Evolutionary conservation across 1,140 invertebrate genomes (phyloP).

Genomic region (Cataglyphis hispanica): DNA sequence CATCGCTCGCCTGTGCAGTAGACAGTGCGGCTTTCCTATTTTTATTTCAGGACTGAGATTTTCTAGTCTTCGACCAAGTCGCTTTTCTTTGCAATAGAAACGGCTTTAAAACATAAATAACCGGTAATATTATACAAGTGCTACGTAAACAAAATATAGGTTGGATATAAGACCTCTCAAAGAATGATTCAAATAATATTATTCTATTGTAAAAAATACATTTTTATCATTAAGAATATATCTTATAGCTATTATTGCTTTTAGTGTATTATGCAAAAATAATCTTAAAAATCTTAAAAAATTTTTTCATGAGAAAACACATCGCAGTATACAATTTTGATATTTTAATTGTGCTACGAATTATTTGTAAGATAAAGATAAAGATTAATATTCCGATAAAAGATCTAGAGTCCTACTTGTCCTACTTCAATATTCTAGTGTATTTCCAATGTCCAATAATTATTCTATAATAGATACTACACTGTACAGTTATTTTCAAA

Average conservation of each 20-base stretch:
- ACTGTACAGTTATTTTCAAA: neutral
- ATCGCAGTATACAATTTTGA: neutral
- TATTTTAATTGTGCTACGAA: neutral
- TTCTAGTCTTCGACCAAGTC: constrained; percentile 9
- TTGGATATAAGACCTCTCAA: neutral
- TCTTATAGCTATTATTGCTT: neutral
- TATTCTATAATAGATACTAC: neutral
- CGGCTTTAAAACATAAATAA: constrained; percentile 29
- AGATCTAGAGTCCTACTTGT: neutral
- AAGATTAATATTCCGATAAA: neutral
- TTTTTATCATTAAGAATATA: neutral
- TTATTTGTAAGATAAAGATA: neutral
- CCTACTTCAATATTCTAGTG: neutral
- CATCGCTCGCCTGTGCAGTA: neutral
- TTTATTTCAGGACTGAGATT: constrained; percentile 15
- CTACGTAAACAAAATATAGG: neutral
- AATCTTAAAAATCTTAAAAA: neutral
- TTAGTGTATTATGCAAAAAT: neutral
- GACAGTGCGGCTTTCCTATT: constrained; percentile 16
- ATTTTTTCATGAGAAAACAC: neutral
- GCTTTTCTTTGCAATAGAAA: neutral
- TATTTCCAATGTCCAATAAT: neutral
- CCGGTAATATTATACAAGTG: neutral
- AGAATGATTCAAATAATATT: neutral
- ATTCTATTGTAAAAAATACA: neutral